Evolutionary conservation across 1,140 invertebrate species (phyloP).

Genomic region (Drosophila nasuta): DNA sequence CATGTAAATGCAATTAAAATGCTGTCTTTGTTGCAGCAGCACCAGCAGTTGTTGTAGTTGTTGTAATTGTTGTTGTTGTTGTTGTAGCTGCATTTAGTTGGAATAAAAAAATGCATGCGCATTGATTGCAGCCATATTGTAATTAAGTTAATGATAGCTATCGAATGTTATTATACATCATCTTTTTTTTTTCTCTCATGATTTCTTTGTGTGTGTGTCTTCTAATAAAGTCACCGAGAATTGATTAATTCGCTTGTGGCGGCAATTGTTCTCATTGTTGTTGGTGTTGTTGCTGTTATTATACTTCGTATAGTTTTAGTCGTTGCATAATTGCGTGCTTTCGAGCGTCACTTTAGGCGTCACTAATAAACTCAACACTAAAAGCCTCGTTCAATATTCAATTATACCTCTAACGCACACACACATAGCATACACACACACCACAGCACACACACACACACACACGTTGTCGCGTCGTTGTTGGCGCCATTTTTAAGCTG

Average conservation of each 20-base stretch:
- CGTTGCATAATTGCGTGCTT: conserved; percentile 74
- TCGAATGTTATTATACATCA: conserved; percentile 24
- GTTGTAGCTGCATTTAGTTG: conserved; percentile 30
- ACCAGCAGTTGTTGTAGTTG: conserved; percentile 22
- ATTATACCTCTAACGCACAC: conserved; percentile 61
- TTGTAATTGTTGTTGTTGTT: conserved; percentile 16
- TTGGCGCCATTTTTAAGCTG: conserved; percentile 73
- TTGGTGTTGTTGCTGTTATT: conserved; percentile 23
- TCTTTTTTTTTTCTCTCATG: conserved; percentile 33
- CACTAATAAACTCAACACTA: conserved; percentile 79
- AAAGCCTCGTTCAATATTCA: conserved; percentile 82
- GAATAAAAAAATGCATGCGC: conserved; percentile 52
- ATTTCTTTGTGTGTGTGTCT: not conserved
- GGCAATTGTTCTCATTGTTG: conserved; percentile 44
- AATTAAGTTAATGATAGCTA: conserved; percentile 71
- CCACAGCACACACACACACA: conserved; percentile 19
- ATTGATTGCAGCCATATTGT: conserved; percentile 66
- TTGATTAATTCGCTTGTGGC: conserved; percentile 44
- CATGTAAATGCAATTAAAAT: conserved; percentile 82
- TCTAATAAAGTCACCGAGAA: conserved; percentile 28
- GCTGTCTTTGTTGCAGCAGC: conserved; percentile 40
- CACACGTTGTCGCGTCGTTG: conserved; percentile 36
- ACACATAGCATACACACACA: conserved; percentile 26
- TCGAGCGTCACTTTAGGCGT: conserved; percentile 69
- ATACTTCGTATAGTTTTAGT: conserved; percentile 30